These are phyloP conservation scores for Trachemys scripta DNA, from an alignment of 2,113 vertebrate genomes.

Conservation along the genomic window DNA sequence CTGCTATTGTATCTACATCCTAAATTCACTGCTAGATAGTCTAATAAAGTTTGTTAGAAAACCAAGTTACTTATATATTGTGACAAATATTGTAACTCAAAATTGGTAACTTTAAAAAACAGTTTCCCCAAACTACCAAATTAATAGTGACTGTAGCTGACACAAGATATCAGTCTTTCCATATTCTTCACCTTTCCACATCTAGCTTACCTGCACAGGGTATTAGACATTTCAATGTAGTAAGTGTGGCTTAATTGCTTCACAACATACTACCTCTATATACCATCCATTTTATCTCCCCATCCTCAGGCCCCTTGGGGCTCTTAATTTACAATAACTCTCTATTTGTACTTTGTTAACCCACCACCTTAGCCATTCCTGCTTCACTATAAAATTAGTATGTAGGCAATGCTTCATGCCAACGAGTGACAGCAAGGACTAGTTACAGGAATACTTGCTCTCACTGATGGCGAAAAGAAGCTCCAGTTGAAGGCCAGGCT, in stretches of 20 bases:
- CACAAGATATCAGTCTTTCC: not conserved
- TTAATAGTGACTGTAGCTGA: not conserved
- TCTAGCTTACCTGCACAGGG: not conserved
- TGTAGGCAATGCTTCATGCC: not conserved
- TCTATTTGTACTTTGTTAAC: not conserved
- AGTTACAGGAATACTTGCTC: not conserved
- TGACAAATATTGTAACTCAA: not conserved
- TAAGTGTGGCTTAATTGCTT: not conserved
- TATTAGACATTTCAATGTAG: not conserved
- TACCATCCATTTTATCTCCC: constrained; percentile 17
- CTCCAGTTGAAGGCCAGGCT: not conserved
- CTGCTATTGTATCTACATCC: accelerated
- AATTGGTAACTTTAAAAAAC: not conserved
- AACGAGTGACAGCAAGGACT: accelerated
- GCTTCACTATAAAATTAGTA: accelerated
- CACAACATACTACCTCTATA: not conserved
- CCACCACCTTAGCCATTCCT: not conserved
- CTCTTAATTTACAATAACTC: not conserved
- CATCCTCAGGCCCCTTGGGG: not conserved
- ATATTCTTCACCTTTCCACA: not conserved
- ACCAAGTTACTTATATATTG: not conserved
- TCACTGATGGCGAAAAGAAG: not conserved
- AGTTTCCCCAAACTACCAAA: not conserved
- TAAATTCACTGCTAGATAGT: not conserved
- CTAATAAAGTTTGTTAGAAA: not conserved